Base-by-base conservation (phyloP, 2,113 vertebrate genomes). In the Colossoma macropomum region DNA sequence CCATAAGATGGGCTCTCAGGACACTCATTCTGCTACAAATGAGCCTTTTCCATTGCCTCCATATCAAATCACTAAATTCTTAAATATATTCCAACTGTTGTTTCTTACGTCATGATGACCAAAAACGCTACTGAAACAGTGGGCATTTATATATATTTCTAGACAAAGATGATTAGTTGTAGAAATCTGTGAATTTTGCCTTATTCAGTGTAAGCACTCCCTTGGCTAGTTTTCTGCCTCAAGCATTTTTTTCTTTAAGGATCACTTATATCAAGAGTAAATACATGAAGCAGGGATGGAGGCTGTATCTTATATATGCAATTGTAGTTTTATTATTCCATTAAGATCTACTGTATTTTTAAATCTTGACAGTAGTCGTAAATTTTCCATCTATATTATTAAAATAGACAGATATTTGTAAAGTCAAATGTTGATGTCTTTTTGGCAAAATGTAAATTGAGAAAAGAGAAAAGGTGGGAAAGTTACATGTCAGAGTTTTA, bases 141-240 rank as follows among this genome's bases (percentile, higher is more conserved):
- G 52, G 30, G 54, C 27, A n/a, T n/a, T n/a, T n/a, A 30, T 32
- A 75, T 77, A 45, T 45, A 75, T 41, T 45, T 71, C 1, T 72
- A 79, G 54, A n/a, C n/a, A 34, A 27, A 25, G 59, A 66, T 54
- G 38, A 30, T 3, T 56, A 21, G 54, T 74, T 54, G 30, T 79
- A 82, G 83, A 88, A 85, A 86, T 69, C 62, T 65, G 76, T 86
- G 82, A 91, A 83, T 88, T 89, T 85, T 90, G 89, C 90, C 89
- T 92, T 93, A 91, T 89, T 89, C 82, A 80, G 89, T 69, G 82
- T 86, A 79, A 88, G 87, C 87, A 90, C 82, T 90, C 72, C 60
- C 11, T 30, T 48, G 71, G 72, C 38, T 6, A 7, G 38, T 56
- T 56, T 56, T 71, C 12, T 60, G 25, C 34, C 7, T n/a, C n/a